A percentile compares a stretch with the other conserved stretches of the same genome.
These are phyloP conservation scores for Loriculus beryllinus DNA, from an alignment of 2,797 vertebrate genomes.

Conservation along the genomic window DNA sequence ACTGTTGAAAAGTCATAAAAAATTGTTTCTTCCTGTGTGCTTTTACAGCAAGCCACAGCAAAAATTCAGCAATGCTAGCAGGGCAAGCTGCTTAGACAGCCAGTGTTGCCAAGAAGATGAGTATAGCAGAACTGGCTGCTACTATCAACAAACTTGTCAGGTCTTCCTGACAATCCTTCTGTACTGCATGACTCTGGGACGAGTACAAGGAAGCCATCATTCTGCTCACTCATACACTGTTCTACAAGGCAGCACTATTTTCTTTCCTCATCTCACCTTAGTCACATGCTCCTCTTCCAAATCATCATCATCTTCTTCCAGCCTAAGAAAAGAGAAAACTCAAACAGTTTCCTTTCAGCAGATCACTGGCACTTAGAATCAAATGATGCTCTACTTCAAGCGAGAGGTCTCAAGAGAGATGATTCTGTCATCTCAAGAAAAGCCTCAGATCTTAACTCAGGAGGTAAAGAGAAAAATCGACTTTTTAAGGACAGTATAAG, in stretches of 20 bases:
- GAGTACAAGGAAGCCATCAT: neutral
- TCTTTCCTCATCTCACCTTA: constrained; percentile 79
- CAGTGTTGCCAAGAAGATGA: neutral
- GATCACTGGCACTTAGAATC: neutral
- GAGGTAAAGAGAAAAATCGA: neutral
- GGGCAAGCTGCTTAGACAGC: neutral
- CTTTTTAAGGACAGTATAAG: neutral
- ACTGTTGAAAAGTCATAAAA: neutral
- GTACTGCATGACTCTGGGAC: neutral
- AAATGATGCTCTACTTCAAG: neutral
- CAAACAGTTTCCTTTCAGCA: neutral
- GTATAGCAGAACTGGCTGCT: neutral
- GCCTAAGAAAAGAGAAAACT: constrained; percentile 70
- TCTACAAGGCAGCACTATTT: neutral
- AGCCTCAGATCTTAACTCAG: neutral
- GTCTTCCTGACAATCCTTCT: neutral
- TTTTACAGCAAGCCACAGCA: constrained; percentile 9
- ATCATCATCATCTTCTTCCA: constrained; percentile 82
- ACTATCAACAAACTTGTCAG: neutral
- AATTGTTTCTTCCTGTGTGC: neutral
- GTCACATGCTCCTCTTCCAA: constrained; percentile 92
- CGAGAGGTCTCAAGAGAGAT: neutral
- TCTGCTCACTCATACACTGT: neutral
- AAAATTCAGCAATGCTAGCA: neutral
- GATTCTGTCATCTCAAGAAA: neutral